A percentile compares a stretch with the other conserved stretches of the same genome.
Conservation (phyloP, 2,113 vertebrate species). For the Planiliza haematocheilus region DNA sequence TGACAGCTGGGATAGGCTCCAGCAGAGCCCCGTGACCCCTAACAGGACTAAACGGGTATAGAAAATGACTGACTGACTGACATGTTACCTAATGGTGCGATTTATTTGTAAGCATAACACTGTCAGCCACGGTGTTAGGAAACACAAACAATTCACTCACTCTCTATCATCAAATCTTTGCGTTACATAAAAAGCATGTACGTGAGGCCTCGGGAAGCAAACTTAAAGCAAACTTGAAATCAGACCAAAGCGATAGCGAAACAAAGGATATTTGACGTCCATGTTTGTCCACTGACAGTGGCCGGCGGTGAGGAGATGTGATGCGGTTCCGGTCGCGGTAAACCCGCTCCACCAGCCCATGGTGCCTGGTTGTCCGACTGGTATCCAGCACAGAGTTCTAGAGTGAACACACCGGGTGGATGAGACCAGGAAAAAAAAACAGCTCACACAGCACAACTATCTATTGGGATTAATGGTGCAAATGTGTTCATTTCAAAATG, state of each 20-base stretch:
- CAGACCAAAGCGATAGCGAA: background rate
- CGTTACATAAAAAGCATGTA: background rate
- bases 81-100: constrained; percentile 22
- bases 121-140: too few relatives aligned
- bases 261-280: constrained; percentile 98
- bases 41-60: too few relatives aligned
- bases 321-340: constrained; percentile 95
- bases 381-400: constrained; percentile 95
- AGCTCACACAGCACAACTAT: constrained; percentile 9
- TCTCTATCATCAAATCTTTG: too few relatives aligned
- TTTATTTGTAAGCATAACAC: constrained; percentile 18
- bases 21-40: too few relatives aligned
- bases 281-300: constrained; percentile 95
- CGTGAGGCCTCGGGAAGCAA: background rate
- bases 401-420: constrained; percentile 83
- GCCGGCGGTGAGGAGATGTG: constrained; percentile 93
- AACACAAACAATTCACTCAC: background rate
- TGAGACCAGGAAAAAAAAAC: constrained; percentile 44
- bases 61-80: too few relatives aligned
- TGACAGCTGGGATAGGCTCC: too few relatives aligned
- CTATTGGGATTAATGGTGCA: constrained; percentile 67
- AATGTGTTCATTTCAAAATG: constrained; percentile 77
- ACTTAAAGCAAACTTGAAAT: background rate
- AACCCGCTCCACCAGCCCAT: constrained; percentile 96
- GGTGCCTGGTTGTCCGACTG: constrained; percentile 95